Percentiles rank a stretch among this genome's conserved stretches.
phyloP scores from a whole-genome alignment of 2,113 vertebrate species.

The Motacilla alba region DNA sequence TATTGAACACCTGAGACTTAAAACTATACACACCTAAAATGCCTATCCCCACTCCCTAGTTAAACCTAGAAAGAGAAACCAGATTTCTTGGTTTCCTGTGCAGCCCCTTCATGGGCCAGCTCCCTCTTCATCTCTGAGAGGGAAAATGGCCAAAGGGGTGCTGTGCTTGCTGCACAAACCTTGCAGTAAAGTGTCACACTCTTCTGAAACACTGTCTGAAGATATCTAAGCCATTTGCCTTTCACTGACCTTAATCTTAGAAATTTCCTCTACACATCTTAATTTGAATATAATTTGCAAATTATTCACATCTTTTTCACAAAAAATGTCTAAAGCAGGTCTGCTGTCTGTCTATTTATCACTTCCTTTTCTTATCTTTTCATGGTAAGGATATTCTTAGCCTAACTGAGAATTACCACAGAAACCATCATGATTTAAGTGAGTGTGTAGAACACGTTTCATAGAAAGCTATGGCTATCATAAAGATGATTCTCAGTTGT shows the following conservation, averaged over 20 bases:
- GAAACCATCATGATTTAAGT: background rate
- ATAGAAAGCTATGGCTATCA: background rate
- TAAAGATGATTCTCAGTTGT: slow-evolving; percentile 39
- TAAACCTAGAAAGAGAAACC: background rate
- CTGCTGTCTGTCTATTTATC: background rate
- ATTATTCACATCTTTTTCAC: background rate
- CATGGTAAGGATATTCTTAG: background rate
- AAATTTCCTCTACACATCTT: background rate
- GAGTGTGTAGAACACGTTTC: background rate
- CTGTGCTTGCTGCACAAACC: background rate
- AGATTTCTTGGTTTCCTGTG: background rate
- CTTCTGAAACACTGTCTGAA: background rate
- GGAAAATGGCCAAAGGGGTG: background rate
- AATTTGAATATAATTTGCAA: slow-evolving; percentile 34
- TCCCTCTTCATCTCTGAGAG: background rate
- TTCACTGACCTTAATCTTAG: background rate
- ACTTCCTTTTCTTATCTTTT: background rate
- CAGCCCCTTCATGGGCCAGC: accelerated
- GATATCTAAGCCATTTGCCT: background rate
- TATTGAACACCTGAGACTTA: background rate
- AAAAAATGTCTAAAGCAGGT: background rate
- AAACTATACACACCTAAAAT: background rate
- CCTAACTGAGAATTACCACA: background rate
- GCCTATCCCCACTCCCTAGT: accelerated
- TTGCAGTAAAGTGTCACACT: background rate